phyloP scores from a whole-genome alignment of 2,113 vertebrate species.

The Callipepla squamata region DNA sequence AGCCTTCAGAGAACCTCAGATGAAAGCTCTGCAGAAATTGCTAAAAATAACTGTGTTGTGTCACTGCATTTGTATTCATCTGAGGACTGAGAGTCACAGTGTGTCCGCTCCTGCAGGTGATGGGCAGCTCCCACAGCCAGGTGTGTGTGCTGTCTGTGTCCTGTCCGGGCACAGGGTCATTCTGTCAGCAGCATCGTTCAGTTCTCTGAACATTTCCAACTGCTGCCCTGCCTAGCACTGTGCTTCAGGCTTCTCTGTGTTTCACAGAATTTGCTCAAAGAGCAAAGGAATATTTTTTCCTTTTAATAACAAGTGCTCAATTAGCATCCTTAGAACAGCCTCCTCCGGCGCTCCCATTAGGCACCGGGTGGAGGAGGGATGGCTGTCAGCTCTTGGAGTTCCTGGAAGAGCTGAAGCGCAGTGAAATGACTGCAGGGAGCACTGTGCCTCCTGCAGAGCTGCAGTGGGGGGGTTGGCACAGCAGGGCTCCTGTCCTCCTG shows the following conservation, averaged over 20 bases:
- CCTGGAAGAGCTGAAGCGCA: constrained; percentile 64
- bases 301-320: constrained; percentile 39
- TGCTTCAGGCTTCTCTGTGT: neutral
- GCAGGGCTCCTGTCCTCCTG: neutral
- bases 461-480: neutral
- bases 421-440: constrained; percentile 62
- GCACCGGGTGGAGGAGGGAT: constrained; percentile 39
- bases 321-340: constrained; percentile 32
- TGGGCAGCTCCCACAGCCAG: too few species aligned
- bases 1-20: neutral
- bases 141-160: neutral
- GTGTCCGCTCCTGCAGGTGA: neutral
- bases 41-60: neutral
- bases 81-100: neutral
- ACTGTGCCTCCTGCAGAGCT: constrained; percentile 34
- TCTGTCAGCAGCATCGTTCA: neutral
- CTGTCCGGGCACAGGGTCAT: neutral
- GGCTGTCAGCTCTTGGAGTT: constrained; percentile 55
- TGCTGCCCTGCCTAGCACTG: neutral
- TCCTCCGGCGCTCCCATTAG: neutral
- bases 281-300: neutral
- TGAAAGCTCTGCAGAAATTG: neutral
- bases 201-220: neutral
- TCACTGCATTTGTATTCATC: neutral
- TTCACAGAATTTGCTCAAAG: neutral